Evolutionary conservation across 1,140 invertebrate species (phyloP), one percentile per base, ranked within the genome.

Genomic region (Thereuonema tuberculata): DNA sequence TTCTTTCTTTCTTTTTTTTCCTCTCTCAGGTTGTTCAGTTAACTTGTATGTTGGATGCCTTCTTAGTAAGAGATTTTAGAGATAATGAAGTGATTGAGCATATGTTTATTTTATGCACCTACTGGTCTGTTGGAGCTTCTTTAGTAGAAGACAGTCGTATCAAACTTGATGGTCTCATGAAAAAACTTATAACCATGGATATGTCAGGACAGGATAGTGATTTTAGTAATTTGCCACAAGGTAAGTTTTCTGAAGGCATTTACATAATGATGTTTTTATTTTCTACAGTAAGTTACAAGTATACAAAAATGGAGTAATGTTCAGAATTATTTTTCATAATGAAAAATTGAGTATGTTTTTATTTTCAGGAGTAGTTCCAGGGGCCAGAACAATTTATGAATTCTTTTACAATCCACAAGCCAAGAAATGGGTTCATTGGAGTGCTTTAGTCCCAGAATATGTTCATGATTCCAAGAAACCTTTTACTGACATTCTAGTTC

Each of bases 391-490:
- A 0, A 71, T 93, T 3, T 93, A 84, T 71, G 87, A 93, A 62
- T 94, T 92, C 68, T 83, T 81, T 67, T 80, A 89, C 67, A 84
- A 91, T 66, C 64, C 81, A 3, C 71, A 81, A 15, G 75, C 80
- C n/a, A 73, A 74, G 65, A 72, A 76, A n/a, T 95, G 91, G 91
- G 77, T 84, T n/a, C 83, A 89, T 5, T 93, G 89, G 89, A 80
- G 82, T 61, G 82, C 81, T 74, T 67, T 89, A 25, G 82, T 93
- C 2, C 82, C 83, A 0, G 68, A 76, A 12, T 93, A 93, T 68
- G 65, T 80, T 0, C 89, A 93, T 68, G 79, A 88, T 65, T 74
- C 78, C 1, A 67, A 74, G 0, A 79, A 80, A 65, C 81, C 80
- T 65, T 92, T 89, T 69, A 83, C 81, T 17, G 82, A 91, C 56